Evolutionary conservation across 1,140 invertebrate species (phyloP).

Genomic region (Galleria mellonella): DNA sequence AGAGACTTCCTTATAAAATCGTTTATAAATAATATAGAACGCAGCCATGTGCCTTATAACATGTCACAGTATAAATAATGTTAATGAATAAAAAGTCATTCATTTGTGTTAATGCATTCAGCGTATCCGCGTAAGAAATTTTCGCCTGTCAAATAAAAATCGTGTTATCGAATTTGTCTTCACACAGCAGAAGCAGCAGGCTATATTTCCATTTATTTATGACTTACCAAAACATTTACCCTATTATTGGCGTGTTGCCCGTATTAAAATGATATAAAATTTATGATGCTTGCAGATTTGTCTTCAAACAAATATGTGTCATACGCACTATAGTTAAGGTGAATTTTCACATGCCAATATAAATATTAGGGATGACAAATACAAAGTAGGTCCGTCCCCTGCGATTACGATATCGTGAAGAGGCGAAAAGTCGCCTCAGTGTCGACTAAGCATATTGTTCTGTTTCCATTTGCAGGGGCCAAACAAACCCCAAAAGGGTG

Average conservation of each 20-base stretch:
- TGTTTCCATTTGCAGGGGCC: conserved; percentile 20
- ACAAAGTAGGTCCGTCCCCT: conserved; percentile 46
- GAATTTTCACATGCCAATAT: conserved; percentile 9
- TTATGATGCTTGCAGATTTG: conserved; percentile 60
- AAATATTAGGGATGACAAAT: conserved; percentile 50
- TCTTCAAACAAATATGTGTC: conserved; percentile 6
- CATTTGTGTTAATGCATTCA: too few relatives aligned
- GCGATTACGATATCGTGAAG: conserved; percentile 45
- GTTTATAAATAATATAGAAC: too few relatives aligned
- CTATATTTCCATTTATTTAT: conserved; percentile 61
- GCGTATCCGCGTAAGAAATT: too few relatives aligned
- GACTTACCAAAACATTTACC: conserved; percentile 72
- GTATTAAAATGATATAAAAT: conserved; percentile 71
- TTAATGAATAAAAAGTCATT: too few relatives aligned
- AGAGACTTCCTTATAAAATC: too few relatives aligned
- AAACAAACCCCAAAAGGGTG: conserved; percentile 40
- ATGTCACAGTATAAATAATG: too few relatives aligned
- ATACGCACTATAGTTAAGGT: conserved; percentile 8
- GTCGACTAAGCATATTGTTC: conserved; percentile 65
- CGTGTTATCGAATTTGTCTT: conserved; percentile 33
- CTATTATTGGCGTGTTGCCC: conserved; percentile 69
- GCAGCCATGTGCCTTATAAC: too few relatives aligned
- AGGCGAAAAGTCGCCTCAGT: conserved; percentile 54
- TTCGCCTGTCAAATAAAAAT: neutral
- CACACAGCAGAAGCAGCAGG: conserved; percentile 24